Evolutionary conservation across 2,888 invertebrate species (phyloP).

Genomic region (Agrenia bidenticulata): DNA sequence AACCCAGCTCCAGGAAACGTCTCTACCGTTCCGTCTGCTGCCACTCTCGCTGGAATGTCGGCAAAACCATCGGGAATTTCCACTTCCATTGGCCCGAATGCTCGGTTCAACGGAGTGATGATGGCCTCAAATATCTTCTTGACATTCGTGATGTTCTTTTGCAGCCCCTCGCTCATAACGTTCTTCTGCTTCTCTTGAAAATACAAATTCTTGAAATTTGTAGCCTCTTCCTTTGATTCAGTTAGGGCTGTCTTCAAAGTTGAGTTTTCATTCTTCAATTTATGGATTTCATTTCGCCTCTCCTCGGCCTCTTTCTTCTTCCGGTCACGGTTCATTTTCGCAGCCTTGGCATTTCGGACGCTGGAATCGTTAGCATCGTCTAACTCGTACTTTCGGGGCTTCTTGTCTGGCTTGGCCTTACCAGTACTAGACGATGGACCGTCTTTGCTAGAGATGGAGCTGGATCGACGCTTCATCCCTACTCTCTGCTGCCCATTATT

Average conservation of each 20-base stretch:
- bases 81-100: constrained; percentile 5
- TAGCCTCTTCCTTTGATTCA: neutral
- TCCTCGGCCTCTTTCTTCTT: constrained; percentile 43
- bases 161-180: constrained; percentile 11
- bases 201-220: neutral
- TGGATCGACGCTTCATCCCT: constrained; percentile 6
- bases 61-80: constrained; percentile 11
- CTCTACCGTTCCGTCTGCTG: neutral
- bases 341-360: constrained; percentile 48
- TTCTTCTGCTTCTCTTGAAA: neutral
- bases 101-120: constrained; percentile 9
- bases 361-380: constrained; percentile 38
- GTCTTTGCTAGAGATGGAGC: neutral
- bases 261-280: neutral
- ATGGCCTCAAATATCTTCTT: constrained; percentile 21
- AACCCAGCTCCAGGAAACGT: neutral
- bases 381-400: constrained; percentile 42
- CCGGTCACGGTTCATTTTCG: constrained; percentile 45
- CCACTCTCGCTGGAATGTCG: constrained; percentile 11
- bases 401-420: constrained; percentile 10
- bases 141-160: constrained; percentile 9
- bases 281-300: constrained; percentile 13
- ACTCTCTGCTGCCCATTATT: constrained; percentile 12
- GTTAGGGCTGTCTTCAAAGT: too few species aligned
- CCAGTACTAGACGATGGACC: constrained; percentile 13